These are phyloP conservation scores for Aculops lycopersici DNA, from an alignment of 1,140 invertebrate species.

Conservation along the genomic window DNA sequence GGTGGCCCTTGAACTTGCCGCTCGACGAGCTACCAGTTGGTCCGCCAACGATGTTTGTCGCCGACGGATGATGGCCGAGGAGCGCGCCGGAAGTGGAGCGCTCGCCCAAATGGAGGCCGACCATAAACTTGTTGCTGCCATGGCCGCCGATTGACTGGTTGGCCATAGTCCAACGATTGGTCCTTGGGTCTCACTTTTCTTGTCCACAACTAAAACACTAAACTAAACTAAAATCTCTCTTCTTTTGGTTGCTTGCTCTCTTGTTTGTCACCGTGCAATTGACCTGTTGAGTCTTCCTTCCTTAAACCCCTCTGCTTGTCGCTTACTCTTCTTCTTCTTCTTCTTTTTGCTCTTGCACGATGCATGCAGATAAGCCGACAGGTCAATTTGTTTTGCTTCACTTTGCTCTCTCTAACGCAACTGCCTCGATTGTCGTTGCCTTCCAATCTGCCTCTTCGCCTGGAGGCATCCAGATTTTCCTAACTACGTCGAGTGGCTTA, in stretches of 20 bases:
- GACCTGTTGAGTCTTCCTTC: too few species aligned
- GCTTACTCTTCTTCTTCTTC: too few species aligned
- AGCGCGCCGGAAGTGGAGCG: not conserved
- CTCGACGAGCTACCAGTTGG: not conserved
- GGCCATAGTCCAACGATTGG: not conserved
- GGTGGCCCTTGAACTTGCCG: not conserved
- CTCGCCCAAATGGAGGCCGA: not conserved
- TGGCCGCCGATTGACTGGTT: not conserved
- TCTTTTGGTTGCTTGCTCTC: not conserved
- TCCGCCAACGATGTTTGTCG: not conserved
- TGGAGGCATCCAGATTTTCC: too few species aligned
- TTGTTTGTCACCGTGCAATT: not conserved
- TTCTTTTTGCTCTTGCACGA: too few species aligned
- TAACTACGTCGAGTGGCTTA: too few species aligned
- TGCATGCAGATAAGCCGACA: too few species aligned
- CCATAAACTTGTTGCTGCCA: not conserved
- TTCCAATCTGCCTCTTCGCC: too few species aligned
- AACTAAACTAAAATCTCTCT: not conserved
- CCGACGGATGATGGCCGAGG: not conserved
- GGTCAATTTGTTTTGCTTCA: too few species aligned
- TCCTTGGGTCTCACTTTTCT: not conserved
- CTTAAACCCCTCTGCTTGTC: too few species aligned
- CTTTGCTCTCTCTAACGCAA: too few species aligned
- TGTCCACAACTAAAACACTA: not conserved
- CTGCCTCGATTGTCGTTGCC: too few species aligned